Percentiles rank a stretch among this genome's conserved stretches.
phyloP scores from a whole-genome alignment of 1,140 invertebrate species.

The Aphidius ervi region DNA sequence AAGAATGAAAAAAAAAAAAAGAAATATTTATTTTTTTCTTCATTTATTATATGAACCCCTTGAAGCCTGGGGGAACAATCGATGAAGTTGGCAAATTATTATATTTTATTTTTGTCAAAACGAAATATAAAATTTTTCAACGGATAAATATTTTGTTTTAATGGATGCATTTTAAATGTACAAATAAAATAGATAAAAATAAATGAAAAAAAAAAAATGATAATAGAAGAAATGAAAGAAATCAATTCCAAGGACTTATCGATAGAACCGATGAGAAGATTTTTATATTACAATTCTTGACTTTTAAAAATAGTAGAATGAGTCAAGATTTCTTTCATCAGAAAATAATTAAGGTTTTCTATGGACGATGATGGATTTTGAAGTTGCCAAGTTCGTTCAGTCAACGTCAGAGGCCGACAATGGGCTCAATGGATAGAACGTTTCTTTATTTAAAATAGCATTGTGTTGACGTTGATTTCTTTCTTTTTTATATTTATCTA shows the following conservation, averaged over 20 bases:
- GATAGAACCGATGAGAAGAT: conserved; percentile 17
- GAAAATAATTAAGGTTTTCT: conserved; percentile 56
- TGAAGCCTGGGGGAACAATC: too few relatives aligned
- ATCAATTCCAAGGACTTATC: conserved; percentile 11
- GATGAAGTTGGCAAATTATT: too few relatives aligned
- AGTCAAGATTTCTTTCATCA: conserved; percentile 49
- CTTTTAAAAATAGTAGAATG: background rate
- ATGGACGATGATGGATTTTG: conserved; percentile 52
- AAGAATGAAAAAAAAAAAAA: conserved; percentile 14
- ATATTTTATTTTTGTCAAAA: too few relatives aligned
- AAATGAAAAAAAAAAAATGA: conserved; percentile 11
- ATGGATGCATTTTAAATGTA: background rate
- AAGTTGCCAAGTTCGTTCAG: conserved; percentile 47
- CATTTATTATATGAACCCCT: too few relatives aligned
- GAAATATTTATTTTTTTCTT: too few relatives aligned
- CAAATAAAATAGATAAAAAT: background rate
- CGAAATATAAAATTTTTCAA: background rate
- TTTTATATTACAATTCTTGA: background rate
- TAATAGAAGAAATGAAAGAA: conserved; percentile 16
- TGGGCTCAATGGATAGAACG: conserved; percentile 52
- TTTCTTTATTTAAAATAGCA: conserved; percentile 56
- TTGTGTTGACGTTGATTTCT: conserved; percentile 42
- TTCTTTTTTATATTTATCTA: conserved; percentile 12
- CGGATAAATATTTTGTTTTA: background rate
- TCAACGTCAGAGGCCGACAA: conserved; percentile 55